Base-by-base conservation (phyloP, 2,113 vertebrate species). In the Falcunculus frontatus region DNA sequence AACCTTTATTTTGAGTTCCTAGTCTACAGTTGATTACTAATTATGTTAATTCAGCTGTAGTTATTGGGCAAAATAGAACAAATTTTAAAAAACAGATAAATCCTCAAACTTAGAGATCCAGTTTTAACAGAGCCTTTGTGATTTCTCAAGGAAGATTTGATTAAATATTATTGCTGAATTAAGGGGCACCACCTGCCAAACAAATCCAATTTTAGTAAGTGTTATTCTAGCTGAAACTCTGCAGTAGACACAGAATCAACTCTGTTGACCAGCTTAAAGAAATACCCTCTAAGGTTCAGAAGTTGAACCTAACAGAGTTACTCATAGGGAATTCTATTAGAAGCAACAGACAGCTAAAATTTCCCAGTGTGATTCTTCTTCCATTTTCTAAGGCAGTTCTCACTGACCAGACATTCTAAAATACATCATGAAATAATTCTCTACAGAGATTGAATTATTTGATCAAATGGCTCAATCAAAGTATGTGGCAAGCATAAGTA, bases 401-500 rank as follows among this genome's bases (percentile, higher is more conserved):
- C 47, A 79, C 60, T 42, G 44, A 69, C 42, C 46, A 77, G 22
- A 19, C 68, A 32, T 72, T 84, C 42, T 77, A 74, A 90, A 90
- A 70, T 56, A 59, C 10, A 27, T 79, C n/a, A 65, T 50, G 33
- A 87, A 94, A 76, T 39, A 14, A 83, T 73, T 84, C 63, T 37
- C 65, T 69, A 70, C 37, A 82, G 49, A 76, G 50, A 87, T 7
- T 74, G 35, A 92, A 77, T 74, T 70, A 84, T 89, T 75, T 82
- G 41, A 89, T 76, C 90, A 89, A 92, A 69, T 62, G 32, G 47
- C 52, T 81, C 80, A 94, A 91, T 33, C 59, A 80, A 94, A 95
- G 89, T 68, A 96, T 32, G 30, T 93, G 39, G 30, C 59, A 91
- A 93, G 56, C 44, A 9, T 64, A 68, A 87, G 7, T 46, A n/a